Percentiles rank a stretch among this genome's conserved stretches.
Conservation (phyloP, 2,888 invertebrate genomes). For the Patella depressa region DNA sequence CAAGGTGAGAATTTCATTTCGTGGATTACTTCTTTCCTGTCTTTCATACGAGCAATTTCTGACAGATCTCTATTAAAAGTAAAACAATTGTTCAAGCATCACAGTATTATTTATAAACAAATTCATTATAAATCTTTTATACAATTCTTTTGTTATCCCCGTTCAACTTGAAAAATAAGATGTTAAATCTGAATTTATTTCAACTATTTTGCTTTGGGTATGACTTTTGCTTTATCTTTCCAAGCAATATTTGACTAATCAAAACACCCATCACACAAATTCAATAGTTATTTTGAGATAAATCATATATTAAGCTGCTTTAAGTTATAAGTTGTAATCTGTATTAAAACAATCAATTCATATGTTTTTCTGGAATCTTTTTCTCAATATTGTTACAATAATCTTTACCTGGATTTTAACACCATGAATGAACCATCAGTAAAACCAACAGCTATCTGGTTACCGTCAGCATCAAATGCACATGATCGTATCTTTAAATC, state of each 20-base stretch:
- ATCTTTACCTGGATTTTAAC: slow-evolving; percentile 63
- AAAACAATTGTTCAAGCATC: not conserved
- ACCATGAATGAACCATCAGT: slow-evolving; percentile 70
- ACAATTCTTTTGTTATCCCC: not conserved
- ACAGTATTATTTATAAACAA: not conserved
- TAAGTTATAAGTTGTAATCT: too few species aligned
- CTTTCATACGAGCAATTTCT: slow-evolving; percentile 66
- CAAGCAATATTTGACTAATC: too few species aligned
- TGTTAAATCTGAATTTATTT: too few species aligned
- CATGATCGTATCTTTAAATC: slow-evolving; percentile 69
- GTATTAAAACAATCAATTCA: too few species aligned
- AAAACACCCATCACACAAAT: too few species aligned
- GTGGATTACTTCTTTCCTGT: slow-evolving; percentile 71
- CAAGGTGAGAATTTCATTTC: slow-evolving; percentile 73
- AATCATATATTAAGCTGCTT: too few species aligned
- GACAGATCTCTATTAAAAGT: slow-evolving; percentile 65
- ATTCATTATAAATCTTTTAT: not conserved
- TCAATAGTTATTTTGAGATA: too few species aligned
- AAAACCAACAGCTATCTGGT: slow-evolving; percentile 67
- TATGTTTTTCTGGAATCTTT: too few species aligned
- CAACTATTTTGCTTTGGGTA: too few species aligned
- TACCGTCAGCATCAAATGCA: slow-evolving; percentile 68
- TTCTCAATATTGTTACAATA: too few species aligned
- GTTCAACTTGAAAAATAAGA: not conserved
- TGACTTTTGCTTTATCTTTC: too few species aligned